Conservation (phyloP, 2,888 invertebrate genomes). For the Rugalucina vietnamica region DNA sequence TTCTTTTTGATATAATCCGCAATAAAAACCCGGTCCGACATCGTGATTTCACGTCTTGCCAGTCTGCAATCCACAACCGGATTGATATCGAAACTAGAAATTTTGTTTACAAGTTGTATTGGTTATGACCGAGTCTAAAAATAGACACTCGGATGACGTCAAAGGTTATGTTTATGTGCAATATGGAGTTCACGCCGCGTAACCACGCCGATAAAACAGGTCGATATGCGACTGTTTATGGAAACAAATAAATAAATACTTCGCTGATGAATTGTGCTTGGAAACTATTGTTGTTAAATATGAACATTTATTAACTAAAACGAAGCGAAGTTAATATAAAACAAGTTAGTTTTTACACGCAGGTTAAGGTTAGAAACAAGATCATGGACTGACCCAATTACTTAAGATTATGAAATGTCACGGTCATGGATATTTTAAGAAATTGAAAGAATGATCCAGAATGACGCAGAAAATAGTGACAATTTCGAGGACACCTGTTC, state of each 20-base stretch:
- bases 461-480: background rate
- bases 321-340: too few relatives aligned
- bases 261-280: background rate
- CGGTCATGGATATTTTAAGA: background rate
- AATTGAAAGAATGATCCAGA: background rate
- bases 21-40: constrained; percentile 64
- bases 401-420: background rate
- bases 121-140: constrained; percentile 22
- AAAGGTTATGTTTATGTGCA: constrained; percentile 23
- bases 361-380: too few relatives aligned
- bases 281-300: background rate
- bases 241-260: background rate
- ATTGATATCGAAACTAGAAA: constrained; percentile 16
- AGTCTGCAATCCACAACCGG: background rate
- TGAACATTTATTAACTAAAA: too few relatives aligned
- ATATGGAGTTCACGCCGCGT: background rate
- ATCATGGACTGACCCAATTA: too few relatives aligned
- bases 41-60: constrained; percentile 45
- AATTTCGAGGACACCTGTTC: background rate
- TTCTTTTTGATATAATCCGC: constrained; percentile 70
- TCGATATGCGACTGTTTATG: constrained; percentile 1
- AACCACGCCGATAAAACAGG: constrained; percentile 6
- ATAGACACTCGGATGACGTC: constrained; percentile 38
- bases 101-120: constrained; percentile 5
- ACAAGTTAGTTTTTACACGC: too few relatives aligned